A percentile compares a stretch with the other conserved stretches of the same genome.
phyloP scores from a whole-genome alignment of 2,797 vertebrate genomes.

The Pseudomugil tenellus region DNA sequence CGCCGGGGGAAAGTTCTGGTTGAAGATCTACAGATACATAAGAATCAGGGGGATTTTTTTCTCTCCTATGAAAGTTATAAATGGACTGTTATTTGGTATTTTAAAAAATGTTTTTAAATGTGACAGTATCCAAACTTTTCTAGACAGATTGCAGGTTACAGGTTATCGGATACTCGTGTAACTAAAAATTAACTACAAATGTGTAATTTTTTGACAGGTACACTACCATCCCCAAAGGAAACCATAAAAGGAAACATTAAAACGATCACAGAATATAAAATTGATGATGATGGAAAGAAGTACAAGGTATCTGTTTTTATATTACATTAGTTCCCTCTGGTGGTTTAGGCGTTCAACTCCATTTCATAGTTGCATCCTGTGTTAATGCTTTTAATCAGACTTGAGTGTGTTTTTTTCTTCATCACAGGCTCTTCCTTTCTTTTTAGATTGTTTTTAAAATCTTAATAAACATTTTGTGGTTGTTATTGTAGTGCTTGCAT shows the following conservation, averaged over 20 bases:
- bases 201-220: slow-evolving; percentile 67
- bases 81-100: too few species aligned
- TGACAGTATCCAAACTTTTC: background rate
- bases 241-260: slow-evolving; percentile 94
- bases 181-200: background rate
- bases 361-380: background rate
- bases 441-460: background rate
- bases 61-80: background rate
- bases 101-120: background rate
- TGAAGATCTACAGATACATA: background rate
- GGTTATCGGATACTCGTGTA: background rate
- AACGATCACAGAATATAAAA: slow-evolving; percentile 93
- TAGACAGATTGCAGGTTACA: accelerated
- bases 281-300: slow-evolving; percentile 94
- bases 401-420: background rate
- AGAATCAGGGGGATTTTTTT: background rate
- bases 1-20: background rate
- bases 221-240: slow-evolving; percentile 90
- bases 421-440: too few species aligned
- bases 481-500: background rate
- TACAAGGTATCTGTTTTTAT: slow-evolving; percentile 83
- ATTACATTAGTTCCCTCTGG: background rate
- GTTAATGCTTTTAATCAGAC: background rate
- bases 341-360: background rate
- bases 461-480: too few species aligned